These are phyloP conservation scores for Pteronotus mesoamericanus DNA, from an alignment of 2,797 vertebrate genomes.

Conservation along the genomic window DNA sequence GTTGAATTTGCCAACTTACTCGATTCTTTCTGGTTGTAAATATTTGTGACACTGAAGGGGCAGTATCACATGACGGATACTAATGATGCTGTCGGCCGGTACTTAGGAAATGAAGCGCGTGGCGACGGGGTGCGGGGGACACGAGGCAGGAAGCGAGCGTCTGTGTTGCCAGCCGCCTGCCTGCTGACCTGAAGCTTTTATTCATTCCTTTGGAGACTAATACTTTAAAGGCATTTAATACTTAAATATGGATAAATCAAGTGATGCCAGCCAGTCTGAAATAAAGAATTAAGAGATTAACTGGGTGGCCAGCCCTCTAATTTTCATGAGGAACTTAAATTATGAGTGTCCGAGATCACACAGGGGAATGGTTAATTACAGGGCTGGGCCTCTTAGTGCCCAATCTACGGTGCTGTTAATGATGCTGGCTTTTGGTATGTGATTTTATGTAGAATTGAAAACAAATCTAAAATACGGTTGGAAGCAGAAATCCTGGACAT, in stretches of 20 bases:
- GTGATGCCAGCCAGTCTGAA: not conserved
- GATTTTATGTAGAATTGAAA: constrained; percentile 15
- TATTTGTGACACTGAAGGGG: not conserved
- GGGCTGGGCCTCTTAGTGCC: not conserved
- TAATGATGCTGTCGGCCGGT: not conserved
- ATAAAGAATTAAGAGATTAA: not conserved
- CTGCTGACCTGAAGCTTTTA: not conserved
- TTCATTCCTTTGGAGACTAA: not conserved
- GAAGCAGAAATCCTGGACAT: not conserved
- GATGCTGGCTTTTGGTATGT: not conserved
- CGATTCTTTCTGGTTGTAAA: not conserved
- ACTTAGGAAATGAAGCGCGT: not conserved
- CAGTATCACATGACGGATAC: not conserved
- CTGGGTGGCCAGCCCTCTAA: not conserved
- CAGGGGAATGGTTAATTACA: not conserved
- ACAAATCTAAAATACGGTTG: not conserved
- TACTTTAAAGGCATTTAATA: not conserved
- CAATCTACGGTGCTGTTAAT: not conserved
- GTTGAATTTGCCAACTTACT: not conserved
- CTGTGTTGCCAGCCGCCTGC: not conserved
- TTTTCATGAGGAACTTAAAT: not conserved
- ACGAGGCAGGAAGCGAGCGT: not conserved
- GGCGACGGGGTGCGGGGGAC: not conserved
- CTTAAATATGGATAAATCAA: not conserved
- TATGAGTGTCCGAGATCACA: not conserved